These are phyloP conservation scores for Netelia inedita DNA, from an alignment of 2,888 invertebrate species.

Conservation along the genomic window DNA sequence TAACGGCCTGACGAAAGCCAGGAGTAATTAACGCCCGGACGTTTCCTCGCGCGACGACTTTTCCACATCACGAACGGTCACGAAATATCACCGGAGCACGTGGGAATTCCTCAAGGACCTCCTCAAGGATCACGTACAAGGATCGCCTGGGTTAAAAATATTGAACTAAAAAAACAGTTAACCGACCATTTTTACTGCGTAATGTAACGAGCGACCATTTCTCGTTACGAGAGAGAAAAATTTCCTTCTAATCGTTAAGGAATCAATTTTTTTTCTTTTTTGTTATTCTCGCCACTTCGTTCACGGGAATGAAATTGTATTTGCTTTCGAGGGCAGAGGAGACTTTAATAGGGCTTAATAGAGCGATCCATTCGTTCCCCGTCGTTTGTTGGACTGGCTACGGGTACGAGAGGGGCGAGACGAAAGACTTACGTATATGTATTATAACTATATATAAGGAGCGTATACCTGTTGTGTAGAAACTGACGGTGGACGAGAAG, in stretches of 20 bases:
- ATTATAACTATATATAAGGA: neutral
- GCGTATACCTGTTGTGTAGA: conserved; percentile 59
- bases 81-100: conserved; percentile 24
- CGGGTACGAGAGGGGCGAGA: conserved; percentile 66
- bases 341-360: conserved; percentile 68
- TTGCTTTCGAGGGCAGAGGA: conserved; percentile 9
- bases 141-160: too few species aligned
- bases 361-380: conserved; percentile 59
- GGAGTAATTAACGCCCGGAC: conserved; percentile 77
- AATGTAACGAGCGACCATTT: too few species aligned
- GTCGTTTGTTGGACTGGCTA: conserved; percentile 65
- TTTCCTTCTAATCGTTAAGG: conserved; percentile 15
- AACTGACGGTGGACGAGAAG: conserved; percentile 20
- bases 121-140: conserved; percentile 56
- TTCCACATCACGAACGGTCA: conserved; percentile 21
- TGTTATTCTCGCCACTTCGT: neutral
- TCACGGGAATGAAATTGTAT: conserved; percentile 13
- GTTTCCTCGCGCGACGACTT: conserved; percentile 73
- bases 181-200: neutral
- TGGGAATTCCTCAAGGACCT: conserved; percentile 67
- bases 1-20: conserved; percentile 82
- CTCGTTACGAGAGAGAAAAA: neutral
- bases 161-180: neutral
- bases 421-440: conserved; percentile 38
- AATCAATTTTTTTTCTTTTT: neutral